A percentile compares a stretch with the other conserved stretches of the same genome.
Evolutionary conservation across 2,888 invertebrate genomes (phyloP).

Genomic region (Parnassius smintheus): DNA sequence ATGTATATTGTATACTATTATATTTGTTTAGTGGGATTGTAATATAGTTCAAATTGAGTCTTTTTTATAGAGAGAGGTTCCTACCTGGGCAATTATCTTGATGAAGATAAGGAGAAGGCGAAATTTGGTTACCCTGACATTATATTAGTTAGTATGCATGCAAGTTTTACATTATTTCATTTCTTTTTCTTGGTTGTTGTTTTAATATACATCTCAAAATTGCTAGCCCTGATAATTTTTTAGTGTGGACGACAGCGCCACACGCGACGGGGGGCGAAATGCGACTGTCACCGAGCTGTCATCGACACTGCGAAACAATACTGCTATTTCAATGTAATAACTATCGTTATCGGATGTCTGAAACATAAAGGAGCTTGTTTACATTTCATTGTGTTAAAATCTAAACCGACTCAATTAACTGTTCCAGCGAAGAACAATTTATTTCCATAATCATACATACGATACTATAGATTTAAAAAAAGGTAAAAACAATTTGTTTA

Average conservation of each 20-base stretch:
- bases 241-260: constrained; percentile 67
- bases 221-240: constrained; percentile 27
- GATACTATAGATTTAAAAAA: too few relatives aligned
- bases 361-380: constrained; percentile 56
- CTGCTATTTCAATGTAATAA: constrained; percentile 67
- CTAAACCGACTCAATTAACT: constrained; percentile 21
- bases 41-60: too few relatives aligned
- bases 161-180: too few relatives aligned
- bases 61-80: too few relatives aligned
- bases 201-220: constrained; percentile 16
- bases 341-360: constrained; percentile 67
- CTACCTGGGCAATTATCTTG: too few relatives aligned
- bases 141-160: too few relatives aligned
- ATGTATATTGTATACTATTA: too few relatives aligned
- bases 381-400: constrained; percentile 43
- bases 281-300: constrained; percentile 61
- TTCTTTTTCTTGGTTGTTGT: background rate
- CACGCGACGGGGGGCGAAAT: constrained; percentile 54
- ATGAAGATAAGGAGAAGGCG: too few relatives aligned
- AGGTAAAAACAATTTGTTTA: too few relatives aligned
- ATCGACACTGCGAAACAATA: constrained; percentile 62
- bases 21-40: too few relatives aligned
- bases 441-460: too few relatives aligned
- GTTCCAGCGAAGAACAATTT: constrained; percentile 1
- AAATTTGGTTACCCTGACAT: too few relatives aligned